Evolutionary conservation across 2,888 invertebrate species (phyloP), one percentile per base, ranked within the genome.

Genomic region (Lycocerus yunnanus): DNA sequence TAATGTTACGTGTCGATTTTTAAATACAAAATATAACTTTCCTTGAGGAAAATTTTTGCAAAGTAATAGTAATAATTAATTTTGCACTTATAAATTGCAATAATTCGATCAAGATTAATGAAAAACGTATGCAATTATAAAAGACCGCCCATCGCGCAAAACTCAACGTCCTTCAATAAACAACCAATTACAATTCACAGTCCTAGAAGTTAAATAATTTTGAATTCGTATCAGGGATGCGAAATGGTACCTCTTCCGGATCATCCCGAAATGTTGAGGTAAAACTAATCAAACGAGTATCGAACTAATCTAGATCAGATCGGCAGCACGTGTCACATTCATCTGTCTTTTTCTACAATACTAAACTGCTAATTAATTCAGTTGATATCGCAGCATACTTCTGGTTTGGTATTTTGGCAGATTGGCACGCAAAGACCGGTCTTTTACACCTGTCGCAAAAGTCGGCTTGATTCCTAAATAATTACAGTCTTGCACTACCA

Each of bases 391-490:
- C 70, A 77, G 73, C 75, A 77, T 75, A 73, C 73, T 75, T 75
- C 71, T 75, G 71, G 72, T 72, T 75, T 79, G 79, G 80, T 80
- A 80, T 80, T 79, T 80, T 79, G 79, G 79, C 77, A 80, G 79
- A 80, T 80, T 77, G 79, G 74, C 78, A 78, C 77, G 78, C 77
- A 78, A 75, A 77, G 80, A 80, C 78, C 79, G 79, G 79, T 80
- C 78, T 71, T 73, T 74, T 80, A 77, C 80, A 80, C 80, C 80
- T 80, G 80, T 80, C 80, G 70, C 77, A 68, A 76, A 68, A 76
- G 68, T 74, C 73, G 75, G 73, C 72, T 76, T 72, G 73, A 74
- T 78, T 71, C 72, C 66, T 74, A 68, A 71, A 65, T 74, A 74
- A 74, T 71, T 74, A 71, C 65, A 65, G 63, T 66, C 71, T 18